Base-by-base conservation (phyloP, 2,797 vertebrate genomes). In the Alectoris magna region DNA sequence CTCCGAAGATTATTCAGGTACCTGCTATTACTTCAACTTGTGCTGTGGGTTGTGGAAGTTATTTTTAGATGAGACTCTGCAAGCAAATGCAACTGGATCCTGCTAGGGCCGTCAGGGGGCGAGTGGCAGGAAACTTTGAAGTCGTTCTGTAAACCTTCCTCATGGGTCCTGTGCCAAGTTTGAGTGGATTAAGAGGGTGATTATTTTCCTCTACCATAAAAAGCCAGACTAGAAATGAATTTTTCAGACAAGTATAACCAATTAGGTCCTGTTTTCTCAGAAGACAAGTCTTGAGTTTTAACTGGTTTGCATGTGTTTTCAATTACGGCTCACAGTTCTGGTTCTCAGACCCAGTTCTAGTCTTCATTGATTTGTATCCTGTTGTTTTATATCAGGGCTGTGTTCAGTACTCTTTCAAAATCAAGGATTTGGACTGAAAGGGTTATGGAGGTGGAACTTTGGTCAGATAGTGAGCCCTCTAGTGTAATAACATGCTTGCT, bases 1-100 rank as follows among this genome's bases (percentile, higher is more conserved):
- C 21, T 70, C 36, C 24, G 24, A 76, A 21, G 68, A n/a, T 22
- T 76, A 19, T 91, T 90, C 59, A 66, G 9, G 55, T 91, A 49
- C 48, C 29, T 89, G 21, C 38, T 87, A 87, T 70, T 82, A 63
- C 49, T 87, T 72, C 26, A n/a, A 14, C 69, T 72, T 90, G 41
- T 48, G 70, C 4, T 59, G 8, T 38, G 56, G 49, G 51, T 78
- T 41, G 27, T 75, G 24, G 0, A n/a, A 82, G 36, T 22, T 79
- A 58, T 67, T 91, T 95, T 84, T 84, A 39, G 24, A 23, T 74
- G 27, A 27, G 5, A 2, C 41, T 59, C 26, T 73, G 0, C 81
- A 58, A 69, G 53, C 76, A 77, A 84, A 71, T 60, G 53, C 53
- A 84, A 44, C 34, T 53, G 72, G 38, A 89, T 93, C 29, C 72